Conservation (phyloP, 2,113 vertebrate genomes). For the Chauna torquata region DNA sequence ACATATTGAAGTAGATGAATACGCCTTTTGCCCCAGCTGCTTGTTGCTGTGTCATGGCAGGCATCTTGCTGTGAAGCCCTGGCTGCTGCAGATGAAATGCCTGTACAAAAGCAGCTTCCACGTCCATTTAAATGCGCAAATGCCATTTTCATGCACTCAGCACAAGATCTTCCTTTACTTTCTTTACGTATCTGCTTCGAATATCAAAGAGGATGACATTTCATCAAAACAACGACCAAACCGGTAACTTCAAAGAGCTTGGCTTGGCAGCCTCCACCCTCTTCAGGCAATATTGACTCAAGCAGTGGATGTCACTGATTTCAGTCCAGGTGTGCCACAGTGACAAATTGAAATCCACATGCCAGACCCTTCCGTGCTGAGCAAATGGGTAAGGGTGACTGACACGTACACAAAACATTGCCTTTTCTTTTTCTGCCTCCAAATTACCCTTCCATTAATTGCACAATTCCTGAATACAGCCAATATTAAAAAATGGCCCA, state of each 20-base stretch:
- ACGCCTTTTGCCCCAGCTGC: not conserved
- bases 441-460: not conserved
- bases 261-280: not conserved
- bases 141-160: not conserved
- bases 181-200: not conserved
- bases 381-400: not conserved
- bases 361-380: not conserved
- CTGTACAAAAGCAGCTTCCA: not conserved
- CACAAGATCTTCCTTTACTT: not conserved
- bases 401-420: not conserved
- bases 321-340: not conserved
- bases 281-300: slow-evolving; percentile 9
- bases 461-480: not conserved
- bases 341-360: not conserved
- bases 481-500: not conserved
- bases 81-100: not conserved
- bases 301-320: not conserved
- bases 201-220: slow-evolving; percentile 22
- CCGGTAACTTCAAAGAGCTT: not conserved
- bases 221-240: not conserved
- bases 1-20: slow-evolving; percentile 12
- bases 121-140: not conserved
- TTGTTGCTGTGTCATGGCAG: not conserved
- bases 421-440: not conserved
- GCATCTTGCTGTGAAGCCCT: not conserved